Evolutionary conservation across 2,113 vertebrate genomes (phyloP).

Genomic region (Equus przewalskii): DNA sequence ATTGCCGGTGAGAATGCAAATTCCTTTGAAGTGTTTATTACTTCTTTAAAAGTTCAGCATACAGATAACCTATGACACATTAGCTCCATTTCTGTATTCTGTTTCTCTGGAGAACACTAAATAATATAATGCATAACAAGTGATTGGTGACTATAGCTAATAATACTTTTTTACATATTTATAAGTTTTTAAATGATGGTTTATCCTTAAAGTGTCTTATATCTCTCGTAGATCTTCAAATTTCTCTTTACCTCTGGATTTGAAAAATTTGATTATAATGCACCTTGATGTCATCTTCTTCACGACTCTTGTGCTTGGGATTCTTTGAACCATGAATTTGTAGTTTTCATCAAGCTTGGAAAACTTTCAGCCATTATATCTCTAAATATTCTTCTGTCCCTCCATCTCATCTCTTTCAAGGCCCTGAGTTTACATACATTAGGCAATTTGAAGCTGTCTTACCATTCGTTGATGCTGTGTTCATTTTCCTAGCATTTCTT

Average conservation of each 20-base stretch:
- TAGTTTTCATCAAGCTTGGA: neutral
- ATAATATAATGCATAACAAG: neutral
- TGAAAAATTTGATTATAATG: neutral
- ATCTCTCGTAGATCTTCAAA: neutral
- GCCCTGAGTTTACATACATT: neutral
- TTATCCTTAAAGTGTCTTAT: neutral
- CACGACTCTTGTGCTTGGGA: neutral
- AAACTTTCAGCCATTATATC: neutral
- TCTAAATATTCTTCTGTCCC: neutral
- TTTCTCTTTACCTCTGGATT: neutral
- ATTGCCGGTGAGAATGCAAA: neutral
- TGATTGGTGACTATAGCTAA: neutral
- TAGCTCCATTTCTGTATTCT: neutral
- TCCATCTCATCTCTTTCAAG: neutral
- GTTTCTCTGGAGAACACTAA: neutral
- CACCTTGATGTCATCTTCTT: neutral
- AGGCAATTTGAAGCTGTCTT: neutral
- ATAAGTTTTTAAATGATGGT: neutral
- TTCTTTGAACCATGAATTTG: neutral
- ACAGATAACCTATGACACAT: neutral
- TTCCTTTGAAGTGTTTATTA: neutral
- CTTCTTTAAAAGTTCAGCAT: neutral
- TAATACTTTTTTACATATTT: neutral
- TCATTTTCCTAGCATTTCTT: neutral
- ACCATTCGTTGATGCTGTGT: neutral